These are phyloP conservation scores for Dynastes grantii DNA, from an alignment of 2,888 invertebrate species.

Conservation along the genomic window DNA sequence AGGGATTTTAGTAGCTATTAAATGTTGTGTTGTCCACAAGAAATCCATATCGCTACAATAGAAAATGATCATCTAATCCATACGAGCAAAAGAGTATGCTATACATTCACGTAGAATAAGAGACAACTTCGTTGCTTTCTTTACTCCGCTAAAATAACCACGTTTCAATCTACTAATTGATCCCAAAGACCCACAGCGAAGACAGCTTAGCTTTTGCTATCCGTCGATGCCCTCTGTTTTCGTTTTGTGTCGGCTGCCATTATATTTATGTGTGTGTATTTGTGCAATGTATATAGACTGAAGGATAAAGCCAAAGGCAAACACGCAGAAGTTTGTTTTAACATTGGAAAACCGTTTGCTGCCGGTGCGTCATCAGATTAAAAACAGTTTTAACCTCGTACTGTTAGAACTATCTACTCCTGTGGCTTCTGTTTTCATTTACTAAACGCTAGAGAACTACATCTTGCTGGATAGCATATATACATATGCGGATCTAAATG, in stretches of 20 bases:
- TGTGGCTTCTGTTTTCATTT: background rate
- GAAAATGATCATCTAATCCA: background rate
- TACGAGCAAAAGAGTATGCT: background rate
- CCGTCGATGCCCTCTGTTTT: background rate
- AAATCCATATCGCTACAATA: background rate
- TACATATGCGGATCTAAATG: background rate
- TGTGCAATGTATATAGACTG: background rate
- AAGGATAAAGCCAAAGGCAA: background rate
- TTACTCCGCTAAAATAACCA: slow-evolving; percentile 7
- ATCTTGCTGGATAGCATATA: background rate
- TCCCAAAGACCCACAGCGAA: background rate
- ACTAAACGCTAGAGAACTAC: background rate
- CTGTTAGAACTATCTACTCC: background rate
- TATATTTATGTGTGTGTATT: background rate
- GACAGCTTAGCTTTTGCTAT: background rate
- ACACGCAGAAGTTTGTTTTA: background rate
- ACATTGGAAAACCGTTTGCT: background rate
- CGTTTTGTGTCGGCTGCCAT: slow-evolving; percentile 5
- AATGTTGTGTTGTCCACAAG: background rate
- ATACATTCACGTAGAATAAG: background rate
- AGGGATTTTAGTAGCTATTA: background rate
- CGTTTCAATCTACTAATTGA: slow-evolving; percentile 37
- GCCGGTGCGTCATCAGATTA: slow-evolving; percentile 6
- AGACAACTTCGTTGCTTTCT: background rate
- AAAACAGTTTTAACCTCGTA: slow-evolving; percentile 12